phyloP scores from a whole-genome alignment of 2,797 vertebrate species.

The Momotus momota region DNA sequence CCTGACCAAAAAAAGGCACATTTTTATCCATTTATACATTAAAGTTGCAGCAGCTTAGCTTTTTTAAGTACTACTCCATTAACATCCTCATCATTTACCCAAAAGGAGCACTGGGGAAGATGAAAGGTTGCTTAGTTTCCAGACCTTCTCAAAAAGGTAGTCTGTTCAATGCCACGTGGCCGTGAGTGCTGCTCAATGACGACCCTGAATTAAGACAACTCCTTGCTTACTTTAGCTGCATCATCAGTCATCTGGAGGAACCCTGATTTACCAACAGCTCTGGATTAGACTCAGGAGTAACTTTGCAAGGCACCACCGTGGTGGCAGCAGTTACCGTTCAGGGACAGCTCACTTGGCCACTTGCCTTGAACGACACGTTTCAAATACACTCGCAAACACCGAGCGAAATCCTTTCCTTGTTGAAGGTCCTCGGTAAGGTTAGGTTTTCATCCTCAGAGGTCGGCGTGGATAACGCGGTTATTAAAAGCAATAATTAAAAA shows the following conservation, averaged over 20 bases:
- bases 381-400: background rate
- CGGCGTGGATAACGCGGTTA: background rate
- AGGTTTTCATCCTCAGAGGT: background rate
- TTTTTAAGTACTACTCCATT: background rate
- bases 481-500: background rate
- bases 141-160: background rate
- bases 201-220: background rate
- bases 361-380: background rate
- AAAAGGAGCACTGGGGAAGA: background rate
- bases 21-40: background rate
- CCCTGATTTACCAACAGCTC: background rate
- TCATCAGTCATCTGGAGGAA: background rate
- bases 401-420: background rate
- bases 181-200: background rate
- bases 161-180: background rate
- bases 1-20: background rate
- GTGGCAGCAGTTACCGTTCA: background rate
- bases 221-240: background rate
- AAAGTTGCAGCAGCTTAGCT: background rate
- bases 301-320: background rate
- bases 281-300: background rate
- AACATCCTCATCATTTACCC: background rate
- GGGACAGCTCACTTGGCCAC: background rate
- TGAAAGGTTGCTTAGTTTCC: slow-evolving; percentile 25
- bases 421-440: background rate